Evolutionary conservation across 2,113 vertebrate species (phyloP).

Genomic region (Toxotes jaculatrix): DNA sequence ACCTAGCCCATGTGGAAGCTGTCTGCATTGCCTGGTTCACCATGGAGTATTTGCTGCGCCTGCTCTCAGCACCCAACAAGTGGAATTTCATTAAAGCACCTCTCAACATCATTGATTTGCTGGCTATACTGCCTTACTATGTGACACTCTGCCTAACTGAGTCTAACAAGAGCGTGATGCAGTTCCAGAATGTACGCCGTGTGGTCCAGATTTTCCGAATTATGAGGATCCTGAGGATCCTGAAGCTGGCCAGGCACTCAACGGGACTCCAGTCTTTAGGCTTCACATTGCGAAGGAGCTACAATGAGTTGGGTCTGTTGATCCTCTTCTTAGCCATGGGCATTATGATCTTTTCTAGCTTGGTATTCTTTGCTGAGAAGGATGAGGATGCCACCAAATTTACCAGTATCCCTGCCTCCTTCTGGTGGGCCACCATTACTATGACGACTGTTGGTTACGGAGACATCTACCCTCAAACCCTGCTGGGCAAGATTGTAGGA

Average conservation of each 20-base stretch:
- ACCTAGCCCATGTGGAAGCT: constrained; percentile 95
- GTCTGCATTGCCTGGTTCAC: constrained; percentile 99
- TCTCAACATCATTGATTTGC: constrained; percentile 95
- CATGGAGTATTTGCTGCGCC: constrained; percentile 97
- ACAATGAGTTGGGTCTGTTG: constrained; percentile 95
- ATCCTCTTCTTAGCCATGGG: constrained; percentile 99
- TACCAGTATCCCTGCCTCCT: constrained; percentile 98
- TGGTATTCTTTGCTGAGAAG: constrained; percentile 99
- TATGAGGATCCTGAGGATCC: constrained; percentile 97
- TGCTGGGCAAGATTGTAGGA: constrained; percentile 97
- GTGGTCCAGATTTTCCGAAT: constrained; percentile 99
- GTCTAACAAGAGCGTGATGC: constrained; percentile 96
- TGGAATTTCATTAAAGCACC: constrained; percentile 99
- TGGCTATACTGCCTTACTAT: constrained; percentile 97
- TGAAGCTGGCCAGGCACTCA: constrained; percentile 96
- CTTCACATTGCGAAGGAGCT: constrained; percentile 95
- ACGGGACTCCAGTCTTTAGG: constrained; percentile 98
- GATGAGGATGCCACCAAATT: constrained; percentile 98
- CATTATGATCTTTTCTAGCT: constrained; percentile 99
- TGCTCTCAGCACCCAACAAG: constrained; percentile 95
- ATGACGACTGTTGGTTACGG: constrained; percentile 99
- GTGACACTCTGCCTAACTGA: constrained; percentile 98
- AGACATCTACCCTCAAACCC: constrained; percentile 97
- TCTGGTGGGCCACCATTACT: constrained; percentile 99
- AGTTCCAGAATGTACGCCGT: constrained; percentile 97